A percentile compares a stretch with the other conserved stretches of the same genome.
Evolutionary conservation across 1,140 invertebrate species (phyloP).

Genomic region (Chionoecetes opilio): DNA sequence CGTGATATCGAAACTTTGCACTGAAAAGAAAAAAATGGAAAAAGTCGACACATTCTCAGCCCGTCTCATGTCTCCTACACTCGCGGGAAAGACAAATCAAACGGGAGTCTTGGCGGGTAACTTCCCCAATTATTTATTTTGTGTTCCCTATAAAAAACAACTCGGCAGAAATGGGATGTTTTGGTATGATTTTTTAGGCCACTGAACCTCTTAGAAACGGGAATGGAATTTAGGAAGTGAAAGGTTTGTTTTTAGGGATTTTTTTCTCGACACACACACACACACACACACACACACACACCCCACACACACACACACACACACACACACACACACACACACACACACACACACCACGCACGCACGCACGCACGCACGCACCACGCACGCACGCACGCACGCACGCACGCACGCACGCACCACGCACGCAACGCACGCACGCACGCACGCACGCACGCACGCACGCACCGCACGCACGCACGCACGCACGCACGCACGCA

Average conservation of each 20-base stretch:
- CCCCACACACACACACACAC: not conserved
- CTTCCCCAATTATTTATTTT: not conserved
- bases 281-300: too few species aligned
- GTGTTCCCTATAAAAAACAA: not conserved
- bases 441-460: too few species aligned
- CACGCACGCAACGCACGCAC: not conserved
- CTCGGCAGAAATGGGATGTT: not conserved
- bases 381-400: too few species aligned
- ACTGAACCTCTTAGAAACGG: not conserved
- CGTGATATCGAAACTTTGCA: not conserved
- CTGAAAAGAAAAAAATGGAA: not conserved
- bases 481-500: constrained; percentile 23
- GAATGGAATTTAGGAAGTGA: not conserved
- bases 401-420: too few species aligned
- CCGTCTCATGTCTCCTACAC: not conserved
- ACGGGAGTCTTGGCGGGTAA: not conserved
- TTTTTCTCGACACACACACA: too few species aligned
- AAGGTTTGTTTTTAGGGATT: too few species aligned
- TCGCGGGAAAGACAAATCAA: not conserved
- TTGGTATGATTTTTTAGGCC: not conserved
- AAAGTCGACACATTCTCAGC: not conserved
- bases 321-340: constrained; percentile 2
- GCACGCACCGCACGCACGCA: not conserved
- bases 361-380: too few species aligned
- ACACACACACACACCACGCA: too few species aligned